These are phyloP conservation scores for Lycaena phlaeas DNA, from an alignment of 2,888 invertebrate species.

Conservation along the genomic window DNA sequence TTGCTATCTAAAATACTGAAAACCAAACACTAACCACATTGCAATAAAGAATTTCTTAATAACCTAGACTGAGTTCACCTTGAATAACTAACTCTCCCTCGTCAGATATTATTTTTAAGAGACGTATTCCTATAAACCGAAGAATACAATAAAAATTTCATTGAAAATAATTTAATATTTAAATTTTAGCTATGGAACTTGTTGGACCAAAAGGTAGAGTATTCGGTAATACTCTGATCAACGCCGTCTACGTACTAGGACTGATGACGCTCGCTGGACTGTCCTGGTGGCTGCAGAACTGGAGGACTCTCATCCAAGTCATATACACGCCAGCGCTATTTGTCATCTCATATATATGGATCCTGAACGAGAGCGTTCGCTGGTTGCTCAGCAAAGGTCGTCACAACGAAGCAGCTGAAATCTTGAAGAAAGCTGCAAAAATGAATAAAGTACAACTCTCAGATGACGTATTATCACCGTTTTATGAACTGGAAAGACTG, in stretches of 20 bases:
- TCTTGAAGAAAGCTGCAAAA: constrained; percentile 77
- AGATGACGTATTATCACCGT: constrained; percentile 47
- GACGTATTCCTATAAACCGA: too few relatives aligned
- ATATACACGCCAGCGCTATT: constrained; percentile 80
- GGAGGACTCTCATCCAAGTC: constrained; percentile 78
- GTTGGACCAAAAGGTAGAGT: constrained; percentile 84
- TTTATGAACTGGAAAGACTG: constrained; percentile 37
- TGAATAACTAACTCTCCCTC: too few relatives aligned
- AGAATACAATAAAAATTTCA: too few relatives aligned
- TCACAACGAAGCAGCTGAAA: constrained; percentile 74
- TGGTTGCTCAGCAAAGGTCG: constrained; percentile 83
- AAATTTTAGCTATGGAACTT: constrained; percentile 79
- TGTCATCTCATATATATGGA: constrained; percentile 78
- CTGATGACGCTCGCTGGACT: constrained; percentile 77
- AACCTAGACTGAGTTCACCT: too few relatives aligned
- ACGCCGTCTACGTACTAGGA: constrained; percentile 81
- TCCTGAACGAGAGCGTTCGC: constrained; percentile 81
- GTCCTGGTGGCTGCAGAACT: constrained; percentile 79
- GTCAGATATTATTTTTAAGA: too few relatives aligned
- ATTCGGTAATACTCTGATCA: constrained; percentile 80
- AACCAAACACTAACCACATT: too few relatives aligned
- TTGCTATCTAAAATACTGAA: too few relatives aligned
- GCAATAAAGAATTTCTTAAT: too few relatives aligned
- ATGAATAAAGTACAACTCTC: constrained; percentile 71
- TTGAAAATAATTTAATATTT: not conserved